Conservation (phyloP, 2,888 invertebrate genomes). For the Hyles lineata region DNA sequence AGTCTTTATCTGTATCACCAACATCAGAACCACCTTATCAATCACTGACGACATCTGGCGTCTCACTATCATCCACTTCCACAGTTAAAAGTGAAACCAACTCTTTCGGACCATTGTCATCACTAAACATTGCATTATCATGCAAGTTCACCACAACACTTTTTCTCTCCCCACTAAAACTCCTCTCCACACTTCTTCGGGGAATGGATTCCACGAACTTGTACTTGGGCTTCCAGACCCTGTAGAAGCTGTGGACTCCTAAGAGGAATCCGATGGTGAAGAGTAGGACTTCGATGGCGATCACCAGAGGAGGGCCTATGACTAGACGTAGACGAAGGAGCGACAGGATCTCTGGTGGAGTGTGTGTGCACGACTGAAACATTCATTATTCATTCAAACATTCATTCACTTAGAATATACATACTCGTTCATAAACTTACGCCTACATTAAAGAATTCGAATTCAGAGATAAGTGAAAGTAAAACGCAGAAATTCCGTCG, state of each 20-base stretch:
- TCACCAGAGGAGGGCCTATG: constrained; percentile 79
- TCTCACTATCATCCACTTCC: constrained; percentile 58
- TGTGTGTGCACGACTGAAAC: constrained; percentile 68
- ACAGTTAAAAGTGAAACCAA: constrained; percentile 68
- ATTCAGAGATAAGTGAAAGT: too few relatives aligned
- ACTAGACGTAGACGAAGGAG: constrained; percentile 79
- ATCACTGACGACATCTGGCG: background rate
- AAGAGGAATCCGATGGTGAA: constrained; percentile 75
- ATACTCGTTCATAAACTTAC: too few relatives aligned
- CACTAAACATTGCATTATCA: constrained; percentile 60
- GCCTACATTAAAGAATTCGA: too few relatives aligned
- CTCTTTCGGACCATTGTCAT: constrained; percentile 66
- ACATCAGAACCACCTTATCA: background rate
- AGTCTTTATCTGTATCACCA: background rate
- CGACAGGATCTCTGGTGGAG: constrained; percentile 71
- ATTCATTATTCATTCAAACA: constrained; percentile 26
- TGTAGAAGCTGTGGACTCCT: constrained; percentile 67
- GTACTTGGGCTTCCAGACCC: constrained; percentile 67
- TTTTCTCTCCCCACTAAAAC: constrained; percentile 46
- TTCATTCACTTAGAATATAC: background rate
- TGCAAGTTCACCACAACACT: constrained; percentile 57
- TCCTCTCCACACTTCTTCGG: constrained; percentile 44
- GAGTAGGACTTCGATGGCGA: constrained; percentile 73
- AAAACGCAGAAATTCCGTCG: too few relatives aligned
- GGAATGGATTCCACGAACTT: constrained; percentile 50